These are phyloP conservation scores for Sander vitreus DNA, from an alignment of 2,113 vertebrate species.

Conservation along the genomic window DNA sequence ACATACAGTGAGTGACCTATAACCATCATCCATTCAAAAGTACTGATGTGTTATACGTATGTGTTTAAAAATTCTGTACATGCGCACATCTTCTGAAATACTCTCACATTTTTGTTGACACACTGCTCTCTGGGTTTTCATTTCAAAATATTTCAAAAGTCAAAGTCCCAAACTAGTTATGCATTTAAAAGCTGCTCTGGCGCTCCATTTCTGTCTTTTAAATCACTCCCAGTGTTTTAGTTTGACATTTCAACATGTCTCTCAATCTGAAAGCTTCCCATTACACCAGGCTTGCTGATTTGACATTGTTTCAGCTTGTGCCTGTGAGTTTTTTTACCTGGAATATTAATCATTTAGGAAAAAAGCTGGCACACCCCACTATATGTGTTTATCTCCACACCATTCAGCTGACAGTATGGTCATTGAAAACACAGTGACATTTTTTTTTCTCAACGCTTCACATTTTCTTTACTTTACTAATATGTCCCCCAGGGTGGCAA, in stretches of 20 bases:
- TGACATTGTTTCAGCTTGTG: constrained; percentile 15
- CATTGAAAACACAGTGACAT: constrained; percentile 5
- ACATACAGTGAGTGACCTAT: background rate
- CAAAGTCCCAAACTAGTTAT: background rate
- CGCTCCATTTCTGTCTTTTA: constrained; percentile 20
- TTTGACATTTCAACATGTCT: constrained; percentile 43
- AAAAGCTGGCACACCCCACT: constrained; percentile 3
- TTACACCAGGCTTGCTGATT: constrained; percentile 1
- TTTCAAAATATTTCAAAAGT: constrained; percentile 13
- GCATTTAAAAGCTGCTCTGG: background rate
- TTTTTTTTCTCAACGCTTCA: background rate
- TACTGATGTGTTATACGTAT: background rate
- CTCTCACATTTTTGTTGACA: background rate
- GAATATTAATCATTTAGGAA: constrained; percentile 38
- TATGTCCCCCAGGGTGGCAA: constrained; percentile 51
- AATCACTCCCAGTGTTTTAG: constrained; percentile 16
- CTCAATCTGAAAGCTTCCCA: constrained; percentile 18
- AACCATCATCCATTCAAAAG: background rate
- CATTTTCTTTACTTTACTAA: constrained; percentile 33
- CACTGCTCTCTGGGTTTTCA: background rate
- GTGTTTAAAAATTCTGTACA: background rate
- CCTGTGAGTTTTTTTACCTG: constrained; percentile 22
- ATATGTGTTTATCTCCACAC: constrained; percentile 27
- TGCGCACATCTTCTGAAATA: background rate
- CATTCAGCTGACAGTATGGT: constrained; percentile 7